Base-by-base conservation (phyloP, 2,113 vertebrate species). In the Corydoras maculifer region DNA sequence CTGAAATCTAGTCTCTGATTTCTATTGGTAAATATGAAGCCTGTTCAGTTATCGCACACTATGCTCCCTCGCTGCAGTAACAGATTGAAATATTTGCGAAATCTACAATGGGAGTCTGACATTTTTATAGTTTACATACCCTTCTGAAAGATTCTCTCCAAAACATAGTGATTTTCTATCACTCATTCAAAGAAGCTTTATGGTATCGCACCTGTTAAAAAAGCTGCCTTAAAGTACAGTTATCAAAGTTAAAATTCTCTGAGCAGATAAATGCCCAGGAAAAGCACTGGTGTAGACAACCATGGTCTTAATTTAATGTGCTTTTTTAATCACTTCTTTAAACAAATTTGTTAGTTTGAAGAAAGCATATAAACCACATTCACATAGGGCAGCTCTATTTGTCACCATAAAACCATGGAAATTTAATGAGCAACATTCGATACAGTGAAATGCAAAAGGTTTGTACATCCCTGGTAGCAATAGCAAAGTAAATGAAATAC, bases 101-200 rank as follows among this genome's bases (percentile, higher is more conserved):
- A 63, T 70, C 72, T 67, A 68, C 77, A 82, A 82, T 65, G 65
- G 65, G 60, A 31, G 70, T 72, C 54, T 62, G 58, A 69, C 63
- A 78, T 80, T 76, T 75, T 80, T 73, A 79, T 55, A 61, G 67
- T 77, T 80, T 80, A 66, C 71, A 55, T 69, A 72, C 65, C 72
- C 35, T 64, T 60, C 74, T 73, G 69, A 75, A 74, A 68, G 75
- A 79, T 67, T 75, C 72, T 66, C 43, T 43, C 50, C 59, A 65
- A 43, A 84, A 75, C 54, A 79, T 67, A 69, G 75, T 79, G 68
- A 82, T 83, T 83, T 83, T 73, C 74, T 60, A 73, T 72, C 69
- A 59, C 49, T 43, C 74, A 70, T 60, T 72, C 64, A 69, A 51
- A 59, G 29, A 53, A 43, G 71, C 62, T 78, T 78, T 76, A 74